Evolutionary conservation across 1,140 invertebrate species (phyloP).

Genomic region (Helicoverpa armigera): DNA sequence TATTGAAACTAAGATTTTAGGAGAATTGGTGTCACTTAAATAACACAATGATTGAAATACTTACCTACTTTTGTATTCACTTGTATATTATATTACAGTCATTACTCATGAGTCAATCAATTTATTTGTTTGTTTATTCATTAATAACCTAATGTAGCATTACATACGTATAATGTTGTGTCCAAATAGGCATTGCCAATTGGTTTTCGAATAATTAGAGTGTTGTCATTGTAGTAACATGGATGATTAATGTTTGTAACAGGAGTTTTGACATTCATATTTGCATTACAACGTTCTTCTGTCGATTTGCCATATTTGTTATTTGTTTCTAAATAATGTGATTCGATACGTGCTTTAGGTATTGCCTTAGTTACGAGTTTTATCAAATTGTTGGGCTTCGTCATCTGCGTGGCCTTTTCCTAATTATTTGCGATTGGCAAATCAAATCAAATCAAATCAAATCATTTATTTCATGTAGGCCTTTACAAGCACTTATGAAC

Average conservation of each 20-base stretch:
- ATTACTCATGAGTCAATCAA: no score
- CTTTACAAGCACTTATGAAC: no score
- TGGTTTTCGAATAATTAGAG: background rate
- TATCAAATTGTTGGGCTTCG: background rate
- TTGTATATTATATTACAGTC: no score
- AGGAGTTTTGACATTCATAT: background rate
- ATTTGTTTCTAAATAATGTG: background rate
- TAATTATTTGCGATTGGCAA: no score
- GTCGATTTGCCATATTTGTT: background rate
- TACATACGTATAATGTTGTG: background rate
- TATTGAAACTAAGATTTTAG: background rate
- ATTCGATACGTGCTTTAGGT: background rate
- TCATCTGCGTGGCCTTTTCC: background rate
- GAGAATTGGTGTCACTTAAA: background rate
- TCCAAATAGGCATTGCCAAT: background rate
- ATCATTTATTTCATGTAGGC: no score
- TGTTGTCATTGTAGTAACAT: slow-evolving; percentile 11
- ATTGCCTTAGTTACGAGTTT: background rate
- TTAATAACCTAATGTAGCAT: background rate
- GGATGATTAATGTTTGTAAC: slow-evolving; percentile 6
- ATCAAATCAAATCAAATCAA: no score
- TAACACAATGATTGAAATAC: background rate
- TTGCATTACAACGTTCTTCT: background rate
- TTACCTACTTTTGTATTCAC: no score
- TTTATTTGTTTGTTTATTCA: background rate